Evolutionary conservation across 2,113 vertebrate genomes (phyloP), one percentile per base, ranked within the genome.

Genomic region (Bagarius yarrelli): DNA sequence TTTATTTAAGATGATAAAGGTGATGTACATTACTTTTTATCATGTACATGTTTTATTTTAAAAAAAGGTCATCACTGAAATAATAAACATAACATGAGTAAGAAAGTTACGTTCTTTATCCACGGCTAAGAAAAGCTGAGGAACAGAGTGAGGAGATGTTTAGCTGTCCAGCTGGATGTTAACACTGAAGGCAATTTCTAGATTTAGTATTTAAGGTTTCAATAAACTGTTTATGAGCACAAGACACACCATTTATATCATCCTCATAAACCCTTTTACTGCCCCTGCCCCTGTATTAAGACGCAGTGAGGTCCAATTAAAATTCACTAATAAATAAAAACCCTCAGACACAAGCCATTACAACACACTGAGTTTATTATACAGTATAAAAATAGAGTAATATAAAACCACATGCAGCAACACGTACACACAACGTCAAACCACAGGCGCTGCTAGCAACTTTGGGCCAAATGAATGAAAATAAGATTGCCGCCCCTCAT

Each of bases 391-490:
- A 59, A 76, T 76, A 74, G 13, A 52, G 27, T 36, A 13, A 57
- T 75, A 40, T 60, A 59, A 76, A 57, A 30, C 8, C 52, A 74
- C 32, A 71, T 34, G 85, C 76, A 85, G 18, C 1, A 4, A 75
- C n/a, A 83, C 71, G 34, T 72, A 66, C 53, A 27, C 80, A 73
- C 56, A 23, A n/a, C n/a, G n/a, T n/a, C n/a, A n/a, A n/a, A n/a
- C n/a, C n/a, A n/a, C n/a, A 32, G 52, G 52, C 36, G 36, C 36
- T 40, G 36, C 36, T 40, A 40, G 36, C 36, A 40, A 40, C 36
- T 40, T 40, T 40, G 36, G 36, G 3, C 36, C 3, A 6, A 4
- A 40, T 40, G 36, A 40, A 40, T 4, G 36, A 47, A n/a, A n/a
- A n/a, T n/a, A n/a, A n/a, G n/a, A n/a, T n/a, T n/a, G n/a, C n/a